phyloP scores from a whole-genome alignment of 2,888 invertebrate genomes.

The Cheilosia scutellata region DNA sequence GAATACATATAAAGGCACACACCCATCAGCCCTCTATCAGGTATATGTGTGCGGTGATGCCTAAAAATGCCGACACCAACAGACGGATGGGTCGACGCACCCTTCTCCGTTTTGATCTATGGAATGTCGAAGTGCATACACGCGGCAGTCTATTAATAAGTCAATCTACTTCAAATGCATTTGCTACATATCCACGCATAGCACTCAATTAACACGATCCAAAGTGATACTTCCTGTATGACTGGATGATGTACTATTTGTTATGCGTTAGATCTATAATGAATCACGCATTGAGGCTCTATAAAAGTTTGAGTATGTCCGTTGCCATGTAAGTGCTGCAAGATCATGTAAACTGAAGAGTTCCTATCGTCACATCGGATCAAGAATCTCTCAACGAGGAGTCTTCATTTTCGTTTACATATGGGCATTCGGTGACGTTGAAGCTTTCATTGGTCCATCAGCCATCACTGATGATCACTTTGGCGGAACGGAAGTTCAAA shows the following conservation, averaged over 20 bases:
- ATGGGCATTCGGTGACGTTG: slow-evolving; percentile 18
- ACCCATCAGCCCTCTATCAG: not conserved
- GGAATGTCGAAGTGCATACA: slow-evolving; percentile 45
- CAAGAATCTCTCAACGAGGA: slow-evolving; percentile 38
- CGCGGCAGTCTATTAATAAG: slow-evolving; percentile 61
- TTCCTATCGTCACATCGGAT: slow-evolving; percentile 51
- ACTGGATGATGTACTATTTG: slow-evolving; percentile 28
- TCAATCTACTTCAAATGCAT: slow-evolving; percentile 53
- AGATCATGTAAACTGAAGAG: slow-evolving; percentile 19
- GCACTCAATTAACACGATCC: slow-evolving; percentile 64
- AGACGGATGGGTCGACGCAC: slow-evolving; percentile 4
- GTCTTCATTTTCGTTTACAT: slow-evolving; percentile 30
- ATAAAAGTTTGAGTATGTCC: not conserved
- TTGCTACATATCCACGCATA: slow-evolving; percentile 27
- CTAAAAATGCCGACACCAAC: slow-evolving; percentile 7
- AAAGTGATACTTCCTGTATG: slow-evolving; percentile 57
- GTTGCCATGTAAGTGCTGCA: not conserved
- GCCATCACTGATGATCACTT: slow-evolving; percentile 22
- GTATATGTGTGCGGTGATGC: too few relatives aligned
- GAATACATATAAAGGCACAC: not conserved
- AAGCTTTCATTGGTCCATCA: slow-evolving; percentile 45
- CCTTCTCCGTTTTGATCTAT: slow-evolving; percentile 33
- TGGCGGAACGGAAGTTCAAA: slow-evolving; percentile 60
- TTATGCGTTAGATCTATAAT: slow-evolving; percentile 28
- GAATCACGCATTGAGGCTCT: not conserved